Percentiles rank a stretch among this genome's conserved stretches.
Conservation (phyloP, 2,888 invertebrate species). For the Mylabris sibirica region DNA sequence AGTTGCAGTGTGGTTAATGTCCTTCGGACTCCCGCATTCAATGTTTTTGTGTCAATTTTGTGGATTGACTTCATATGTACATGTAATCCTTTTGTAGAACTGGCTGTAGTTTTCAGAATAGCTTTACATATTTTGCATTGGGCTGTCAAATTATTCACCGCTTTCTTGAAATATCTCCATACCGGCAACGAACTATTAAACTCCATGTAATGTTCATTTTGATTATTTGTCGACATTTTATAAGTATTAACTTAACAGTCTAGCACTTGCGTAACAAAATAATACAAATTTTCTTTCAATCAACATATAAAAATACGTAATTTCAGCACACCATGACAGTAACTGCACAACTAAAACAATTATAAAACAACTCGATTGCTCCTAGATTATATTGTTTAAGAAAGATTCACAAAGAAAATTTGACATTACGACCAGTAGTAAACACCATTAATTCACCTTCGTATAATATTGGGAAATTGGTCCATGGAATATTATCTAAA, state of each 20-base stretch:
- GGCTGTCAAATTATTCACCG: constrained; percentile 22
- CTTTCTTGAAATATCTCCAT: constrained; percentile 21
- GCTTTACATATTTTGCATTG: constrained; percentile 22
- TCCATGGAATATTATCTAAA: no score
- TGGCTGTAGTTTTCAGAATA: constrained; percentile 20
- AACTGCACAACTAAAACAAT: no score
- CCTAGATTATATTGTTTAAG: no score
- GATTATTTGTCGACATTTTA: constrained; percentile 15
- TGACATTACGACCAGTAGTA: no score
- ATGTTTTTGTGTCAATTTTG: constrained; percentile 21
- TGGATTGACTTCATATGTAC: constrained; percentile 23
- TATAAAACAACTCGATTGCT: no score
- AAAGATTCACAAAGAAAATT: no score
- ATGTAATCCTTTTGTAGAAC: constrained; percentile 20
- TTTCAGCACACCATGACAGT: no score
- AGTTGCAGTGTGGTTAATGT: background rate
- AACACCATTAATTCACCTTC: no score
- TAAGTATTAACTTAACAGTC: background rate
- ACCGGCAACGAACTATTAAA: constrained; percentile 17
- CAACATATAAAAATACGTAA: no score
- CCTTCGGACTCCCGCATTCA: constrained; percentile 10
- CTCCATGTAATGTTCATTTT: constrained; percentile 1
- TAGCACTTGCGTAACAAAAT: no score
- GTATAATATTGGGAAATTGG: no score
- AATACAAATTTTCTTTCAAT: no score